Evolutionary conservation across 2,888 invertebrate species (phyloP), one percentile per base, ranked within the genome.

Genomic region (Drosophila picticornis): DNA sequence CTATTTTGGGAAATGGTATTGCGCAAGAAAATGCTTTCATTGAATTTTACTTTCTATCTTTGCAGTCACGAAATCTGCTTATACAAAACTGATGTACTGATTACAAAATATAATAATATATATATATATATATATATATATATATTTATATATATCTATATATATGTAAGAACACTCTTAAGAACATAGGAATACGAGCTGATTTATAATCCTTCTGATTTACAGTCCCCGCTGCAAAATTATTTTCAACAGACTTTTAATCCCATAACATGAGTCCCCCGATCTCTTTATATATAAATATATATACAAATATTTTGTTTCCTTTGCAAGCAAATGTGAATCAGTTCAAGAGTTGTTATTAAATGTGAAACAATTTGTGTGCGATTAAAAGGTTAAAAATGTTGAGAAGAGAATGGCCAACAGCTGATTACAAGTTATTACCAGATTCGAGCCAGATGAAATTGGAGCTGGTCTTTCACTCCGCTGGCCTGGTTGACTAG

Each of bases 1-100:
- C 67, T 60, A 50, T 61, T 66, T 72, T 34, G 82, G 78, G 66
- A 80, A 74, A 72, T 68, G 40, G 7, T 40, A 68, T 80, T 78
- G 51, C 72, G 81, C 72, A 82, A 81, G 83, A 82, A 72, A 80
- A 62, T 32, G 27, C 19, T 43, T 50, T 51, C n/a, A 48, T 29
- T 52, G 22, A n/a, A 68, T 77, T 64, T 74, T 53, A 81, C 77
- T 81, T 80, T 81, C 73, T 70, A 43, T 34, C 10, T 2, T 2
- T 5, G 27, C 50, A 50, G 19, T 29, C 50, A 50, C 46, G 46
- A 16, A 46, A 46, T 25, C 25, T 46, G 46, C 16, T 1, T 16
- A 25, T 16, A 46, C 16, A 25, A 25, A 46, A 16, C 22, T 16
- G 13, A 22, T 16, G 4, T 16, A 22, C 22, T 16, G 25, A 25